A percentile compares a stretch with the other conserved stretches of the same genome.
Conservation (phyloP, 2,888 invertebrate genomes). For the Hofmannophila pseudospretella region DNA sequence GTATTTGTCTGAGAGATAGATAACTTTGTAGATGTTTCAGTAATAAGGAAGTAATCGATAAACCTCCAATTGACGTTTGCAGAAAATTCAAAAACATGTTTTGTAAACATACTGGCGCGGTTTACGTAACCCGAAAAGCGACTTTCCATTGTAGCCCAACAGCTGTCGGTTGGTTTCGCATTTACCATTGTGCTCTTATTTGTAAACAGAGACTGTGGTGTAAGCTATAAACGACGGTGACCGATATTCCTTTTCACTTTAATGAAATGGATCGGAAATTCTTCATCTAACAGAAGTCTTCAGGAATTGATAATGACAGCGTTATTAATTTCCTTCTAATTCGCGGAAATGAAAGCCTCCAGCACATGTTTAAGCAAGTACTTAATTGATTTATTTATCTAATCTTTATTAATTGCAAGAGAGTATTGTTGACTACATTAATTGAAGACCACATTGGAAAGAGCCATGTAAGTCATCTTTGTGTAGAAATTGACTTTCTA, state of each 20-base stretch:
- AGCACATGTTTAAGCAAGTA: too few relatives aligned
- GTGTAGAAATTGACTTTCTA: too few relatives aligned
- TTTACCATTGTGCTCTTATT: slow-evolving; percentile 55
- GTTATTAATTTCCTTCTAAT: too few relatives aligned
- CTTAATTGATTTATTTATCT: too few relatives aligned
- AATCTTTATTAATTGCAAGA: too few relatives aligned
- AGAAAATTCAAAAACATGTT: slow-evolving; percentile 35
- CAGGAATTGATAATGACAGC: too few relatives aligned
- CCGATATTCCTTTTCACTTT: slow-evolving; percentile 10
- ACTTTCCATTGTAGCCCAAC: slow-evolving; percentile 65
- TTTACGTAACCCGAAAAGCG: slow-evolving; percentile 58
- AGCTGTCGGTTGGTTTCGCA: slow-evolving; percentile 61
- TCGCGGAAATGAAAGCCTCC: too few relatives aligned
- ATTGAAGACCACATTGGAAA: too few relatives aligned
- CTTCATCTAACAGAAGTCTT: too few relatives aligned
- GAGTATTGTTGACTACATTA: too few relatives aligned
- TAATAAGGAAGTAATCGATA: slow-evolving; percentile 1
- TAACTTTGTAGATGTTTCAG: not conserved
- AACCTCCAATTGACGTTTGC: slow-evolving; percentile 4
- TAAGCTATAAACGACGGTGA: slow-evolving; percentile 28
- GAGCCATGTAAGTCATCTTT: too few relatives aligned
- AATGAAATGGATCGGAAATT: too few relatives aligned
- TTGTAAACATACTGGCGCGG: slow-evolving; percentile 45
- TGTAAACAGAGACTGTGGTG: slow-evolving; percentile 35
- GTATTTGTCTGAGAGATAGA: not conserved